Conservation (phyloP, 2,888 invertebrate genomes). For the Myopa tessellatipennis region DNA sequence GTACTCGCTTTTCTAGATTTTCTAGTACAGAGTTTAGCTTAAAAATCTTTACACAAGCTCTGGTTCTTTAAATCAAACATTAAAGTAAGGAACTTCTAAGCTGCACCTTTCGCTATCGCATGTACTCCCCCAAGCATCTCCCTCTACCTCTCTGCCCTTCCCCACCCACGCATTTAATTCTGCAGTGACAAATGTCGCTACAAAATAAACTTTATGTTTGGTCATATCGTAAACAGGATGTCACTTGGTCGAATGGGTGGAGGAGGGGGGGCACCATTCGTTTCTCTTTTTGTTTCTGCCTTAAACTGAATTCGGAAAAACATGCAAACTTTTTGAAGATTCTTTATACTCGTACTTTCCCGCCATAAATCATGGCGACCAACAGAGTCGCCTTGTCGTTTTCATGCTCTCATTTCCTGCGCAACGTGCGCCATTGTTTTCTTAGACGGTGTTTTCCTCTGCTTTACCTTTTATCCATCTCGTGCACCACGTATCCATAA, state of each 20-base stretch:
- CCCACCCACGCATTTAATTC: slow-evolving; percentile 8
- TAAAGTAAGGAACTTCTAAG: too few relatives aligned
- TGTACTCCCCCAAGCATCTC: too few relatives aligned
- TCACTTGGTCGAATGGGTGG: not conserved
- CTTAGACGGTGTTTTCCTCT: slow-evolving; percentile 57
- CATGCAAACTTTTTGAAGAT: slow-evolving; percentile 49
- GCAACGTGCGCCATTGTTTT: slow-evolving; percentile 57
- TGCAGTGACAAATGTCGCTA: slow-evolving; percentile 28
- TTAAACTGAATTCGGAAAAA: slow-evolving; percentile 40
- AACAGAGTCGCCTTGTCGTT: slow-evolving; percentile 39
- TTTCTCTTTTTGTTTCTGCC: slow-evolving; percentile 39
- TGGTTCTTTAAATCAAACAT: too few relatives aligned
- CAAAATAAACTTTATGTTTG: slow-evolving; percentile 30
- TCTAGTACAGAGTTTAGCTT: too few relatives aligned
- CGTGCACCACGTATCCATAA: slow-evolving; percentile 50
- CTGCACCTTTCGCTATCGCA: too few relatives aligned
- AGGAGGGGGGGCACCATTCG: not conserved
- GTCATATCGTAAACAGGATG: slow-evolving; percentile 38
- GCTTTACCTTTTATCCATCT: slow-evolving; percentile 50
- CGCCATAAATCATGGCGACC: slow-evolving; percentile 50
- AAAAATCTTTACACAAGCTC: too few relatives aligned
- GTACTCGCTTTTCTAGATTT: too few relatives aligned
- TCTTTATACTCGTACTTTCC: slow-evolving; percentile 25
- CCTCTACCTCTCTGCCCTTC: too few relatives aligned
- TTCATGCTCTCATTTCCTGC: slow-evolving; percentile 43